Base-by-base conservation (phyloP, 2,888 invertebrate genomes). In the Dasypogon diadema region DNA sequence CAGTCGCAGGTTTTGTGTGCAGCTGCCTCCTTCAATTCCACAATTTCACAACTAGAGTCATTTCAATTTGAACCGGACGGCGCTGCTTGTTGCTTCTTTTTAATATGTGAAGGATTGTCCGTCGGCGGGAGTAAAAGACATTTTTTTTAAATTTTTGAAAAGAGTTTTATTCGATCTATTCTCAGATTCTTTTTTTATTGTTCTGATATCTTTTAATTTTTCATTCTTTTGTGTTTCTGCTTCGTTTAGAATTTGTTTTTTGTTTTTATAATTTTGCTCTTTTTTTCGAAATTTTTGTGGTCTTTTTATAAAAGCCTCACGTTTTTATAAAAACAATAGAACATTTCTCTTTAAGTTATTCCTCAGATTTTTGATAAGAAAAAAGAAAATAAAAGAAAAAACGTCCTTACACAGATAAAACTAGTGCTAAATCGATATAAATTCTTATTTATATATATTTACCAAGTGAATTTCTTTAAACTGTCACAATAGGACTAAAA, bases 261-360 rank as follows among this genome's bases (percentile, higher is more conserved):
- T 46, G n/a, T 58, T 46, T 74, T 74, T 26, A 8, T 48, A 60
- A 46, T 74, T 74, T 74, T 74, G 22, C 54, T 73, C 8, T 73
- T 73, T 73, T 72, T 72, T 73, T 55, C 42, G 37, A 56, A 42
- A 37, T 73, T 73, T 73, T 56, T 73, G 56, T 56, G 55, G 22
- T 56, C 56, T 73, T 73, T 73, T 73, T 73, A 73, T 56, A 73
- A 73, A 73, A 73, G 73, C 73, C 56, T 73, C 70, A 56, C 51
- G 21, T 56, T 56, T n/a, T 73, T 73, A 56, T 56, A 73, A 73
- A 73, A 73, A 73, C 73, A 73, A 73, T 73, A 73, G 54, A 73
- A 73, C 73, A 56, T 56, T 42, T 24, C 22, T 37, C 21, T 56
- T 22, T 56, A 22, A 24, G 18, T 42, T 21, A 42, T 37, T 22